Evolutionary conservation across 2,888 invertebrate species (phyloP), one percentile per base, ranked within the genome.

Genomic region (Chymomyza caudatula): DNA sequence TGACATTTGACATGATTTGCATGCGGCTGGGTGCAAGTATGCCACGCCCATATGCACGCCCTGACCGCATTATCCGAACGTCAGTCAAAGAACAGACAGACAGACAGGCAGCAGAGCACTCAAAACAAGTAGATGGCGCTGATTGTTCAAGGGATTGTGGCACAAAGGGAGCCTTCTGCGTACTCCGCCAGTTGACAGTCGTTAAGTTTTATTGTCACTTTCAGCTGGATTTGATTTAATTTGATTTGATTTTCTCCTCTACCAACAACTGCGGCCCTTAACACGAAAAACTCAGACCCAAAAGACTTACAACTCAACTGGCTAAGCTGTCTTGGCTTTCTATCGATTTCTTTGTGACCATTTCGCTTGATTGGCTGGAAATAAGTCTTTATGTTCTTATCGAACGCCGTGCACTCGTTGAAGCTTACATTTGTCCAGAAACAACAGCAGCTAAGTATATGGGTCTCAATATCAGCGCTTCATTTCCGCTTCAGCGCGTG

Each of bases 1-100:
- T 79, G 82, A 85, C 82, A 83, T 83, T 85, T 85, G 82, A 85
- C 85, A 83, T 80, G 83, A 85, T 85, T 83, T 85, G 82, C 85
- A 83, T 85, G 80, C 75, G 47, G 3, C 53, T 22, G 53, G n/a
- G 23, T 25, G 53, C 82, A 76, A 78, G 20, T 20, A 76, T 78
- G 82, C 86, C 80, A 84, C 86, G 85, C 80, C 80, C 76, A 85
- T 83, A 58, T 73, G 11, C 85, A 79, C 60, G 75, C 85, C 67
- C 58, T 15, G 15, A 17, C 15, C 44, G 15, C 44, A 17, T 17
- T 17, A 47, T 15, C 17, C n/a, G 19, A 17, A 13, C 13, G 25
- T 53, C 37, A 55, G 68, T 60, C 73, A 60, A 67, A 17, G 17
- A 17, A 56, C 44, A 25, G 62, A 62, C 62, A 55, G 43, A 59